phyloP scores from a whole-genome alignment of 1,140 invertebrate genomes.

The Nasonia longicornis region DNA sequence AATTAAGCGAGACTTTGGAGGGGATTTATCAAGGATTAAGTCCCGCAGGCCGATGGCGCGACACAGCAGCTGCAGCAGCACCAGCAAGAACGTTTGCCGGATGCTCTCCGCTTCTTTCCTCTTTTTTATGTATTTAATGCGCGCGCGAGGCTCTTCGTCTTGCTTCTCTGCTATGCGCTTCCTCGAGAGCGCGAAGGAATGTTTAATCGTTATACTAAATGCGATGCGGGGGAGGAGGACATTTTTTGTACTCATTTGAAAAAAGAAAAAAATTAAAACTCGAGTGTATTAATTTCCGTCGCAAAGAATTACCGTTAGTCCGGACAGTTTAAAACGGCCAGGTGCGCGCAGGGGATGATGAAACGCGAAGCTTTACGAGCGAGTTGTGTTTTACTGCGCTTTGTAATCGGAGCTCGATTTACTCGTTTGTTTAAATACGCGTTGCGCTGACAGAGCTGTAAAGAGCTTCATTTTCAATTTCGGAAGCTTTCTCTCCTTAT shows the following conservation, averaged over 20 bases:
- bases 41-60: constrained; percentile 44
- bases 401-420: no score
- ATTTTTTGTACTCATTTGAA: neutral
- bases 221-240: neutral
- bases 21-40: constrained; percentile 59
- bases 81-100: neutral
- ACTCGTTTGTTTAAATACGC: no score
- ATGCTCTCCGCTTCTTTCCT: constrained; percentile 36
- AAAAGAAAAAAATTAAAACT: neutral
- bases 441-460: no score
- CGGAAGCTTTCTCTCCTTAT: no score
- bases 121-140: constrained; percentile 16
- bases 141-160: constrained; percentile 43
- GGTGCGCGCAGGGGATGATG: no score
- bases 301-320: neutral
- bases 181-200: constrained; percentile 41
- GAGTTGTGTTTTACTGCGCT: no score
- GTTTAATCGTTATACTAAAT: constrained; percentile 42
- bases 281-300: neutral
- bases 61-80: no score
- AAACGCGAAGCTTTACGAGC: no score
- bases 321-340: no score
- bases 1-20: constrained; percentile 55
- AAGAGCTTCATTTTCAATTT: no score
- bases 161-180: constrained; percentile 37